phyloP scores from a whole-genome alignment of 2,888 invertebrate species.

The Athalia circularis region DNA sequence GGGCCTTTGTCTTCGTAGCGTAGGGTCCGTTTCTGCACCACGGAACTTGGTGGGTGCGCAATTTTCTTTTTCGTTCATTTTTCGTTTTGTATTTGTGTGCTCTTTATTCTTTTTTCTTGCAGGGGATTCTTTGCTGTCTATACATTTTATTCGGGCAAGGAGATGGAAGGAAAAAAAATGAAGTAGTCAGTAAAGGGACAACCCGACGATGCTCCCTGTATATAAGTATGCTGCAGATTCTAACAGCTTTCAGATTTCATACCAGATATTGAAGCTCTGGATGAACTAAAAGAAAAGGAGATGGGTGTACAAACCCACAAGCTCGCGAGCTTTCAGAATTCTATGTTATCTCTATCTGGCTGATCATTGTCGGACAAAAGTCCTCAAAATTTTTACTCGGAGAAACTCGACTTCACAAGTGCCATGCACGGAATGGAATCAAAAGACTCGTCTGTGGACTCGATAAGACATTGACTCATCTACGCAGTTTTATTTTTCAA shows the following conservation, averaged over 20 bases:
- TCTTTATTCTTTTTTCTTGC: background rate
- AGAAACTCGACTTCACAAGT: too few relatives aligned
- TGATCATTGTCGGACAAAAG: too few relatives aligned
- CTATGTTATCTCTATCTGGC: too few relatives aligned
- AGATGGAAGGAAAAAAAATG: background rate
- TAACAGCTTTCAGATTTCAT: background rate
- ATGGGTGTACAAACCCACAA: background rate
- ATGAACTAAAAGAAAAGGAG: background rate
- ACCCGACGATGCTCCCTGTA: background rate
- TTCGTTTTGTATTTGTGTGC: background rate
- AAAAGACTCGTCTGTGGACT: too few relatives aligned
- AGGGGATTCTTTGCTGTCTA: background rate
- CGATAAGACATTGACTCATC: too few relatives aligned
- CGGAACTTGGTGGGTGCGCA: too few relatives aligned
- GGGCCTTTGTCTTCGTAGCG: constrained; percentile 9
- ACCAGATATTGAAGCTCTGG: background rate
- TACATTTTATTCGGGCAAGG: background rate
- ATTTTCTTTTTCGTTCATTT: background rate
- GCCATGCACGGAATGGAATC: too few relatives aligned
- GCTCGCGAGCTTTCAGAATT: too few relatives aligned
- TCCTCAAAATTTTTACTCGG: too few relatives aligned
- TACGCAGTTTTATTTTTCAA: too few relatives aligned
- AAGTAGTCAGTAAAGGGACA: background rate
- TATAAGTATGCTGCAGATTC: background rate
- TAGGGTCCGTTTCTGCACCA: constrained; percentile 20